Percentiles rank a stretch among this genome's conserved stretches.
phyloP scores from a whole-genome alignment of 2,113 vertebrate species.

The Rhipidura dahli region DNA sequence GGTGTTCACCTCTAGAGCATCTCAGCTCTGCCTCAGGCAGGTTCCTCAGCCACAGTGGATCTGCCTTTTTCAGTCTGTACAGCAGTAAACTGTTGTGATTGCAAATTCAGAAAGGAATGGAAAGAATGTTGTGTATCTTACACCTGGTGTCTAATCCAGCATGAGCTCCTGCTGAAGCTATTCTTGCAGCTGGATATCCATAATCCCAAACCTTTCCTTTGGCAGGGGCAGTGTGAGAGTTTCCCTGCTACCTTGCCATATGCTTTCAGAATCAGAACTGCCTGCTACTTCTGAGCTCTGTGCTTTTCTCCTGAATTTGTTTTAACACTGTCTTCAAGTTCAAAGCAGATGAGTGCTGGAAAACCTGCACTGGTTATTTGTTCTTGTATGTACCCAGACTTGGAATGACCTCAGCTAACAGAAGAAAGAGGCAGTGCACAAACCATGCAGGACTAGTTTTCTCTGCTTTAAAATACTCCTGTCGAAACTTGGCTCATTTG shows the following conservation, averaged over 20 bases:
- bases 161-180: background rate
- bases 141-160: background rate
- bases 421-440: background rate
- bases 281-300: background rate
- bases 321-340: background rate
- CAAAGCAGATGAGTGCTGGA: background rate
- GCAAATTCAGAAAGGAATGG: background rate
- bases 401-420: background rate
- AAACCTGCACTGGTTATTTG: background rate
- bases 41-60: background rate
- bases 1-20: background rate
- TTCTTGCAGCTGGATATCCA: background rate
- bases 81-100: background rate
- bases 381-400: background rate
- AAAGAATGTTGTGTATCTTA: background rate
- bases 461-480: background rate
- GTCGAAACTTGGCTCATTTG: background rate
- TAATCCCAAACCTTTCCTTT: background rate
- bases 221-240: background rate
- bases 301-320: background rate
- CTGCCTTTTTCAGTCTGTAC: background rate
- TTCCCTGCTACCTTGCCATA: background rate
- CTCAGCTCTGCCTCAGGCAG: background rate
- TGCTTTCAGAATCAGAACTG: background rate
- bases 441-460: background rate